phyloP scores from a whole-genome alignment of 2,888 invertebrate genomes.

The Graphium colonna region DNA sequence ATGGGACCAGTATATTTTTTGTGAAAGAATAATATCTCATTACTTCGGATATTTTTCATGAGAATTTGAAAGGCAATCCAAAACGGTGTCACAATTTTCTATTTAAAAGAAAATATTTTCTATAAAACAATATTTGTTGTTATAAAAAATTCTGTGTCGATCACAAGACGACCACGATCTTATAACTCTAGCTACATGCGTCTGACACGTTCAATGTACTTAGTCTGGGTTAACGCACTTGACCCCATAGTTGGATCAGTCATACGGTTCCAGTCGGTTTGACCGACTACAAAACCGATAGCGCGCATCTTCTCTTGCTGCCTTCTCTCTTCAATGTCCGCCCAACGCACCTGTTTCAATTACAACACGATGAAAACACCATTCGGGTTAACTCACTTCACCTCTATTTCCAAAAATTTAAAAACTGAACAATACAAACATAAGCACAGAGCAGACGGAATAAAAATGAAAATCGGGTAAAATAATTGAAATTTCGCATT shows the following conservation, averaged over 20 bases:
- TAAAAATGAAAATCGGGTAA: no score
- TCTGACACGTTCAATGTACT: constrained; percentile 88
- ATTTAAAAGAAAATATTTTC: background rate
- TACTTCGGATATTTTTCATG: no score
- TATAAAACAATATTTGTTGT: background rate
- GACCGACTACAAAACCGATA: constrained; percentile 97
- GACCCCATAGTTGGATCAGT: constrained; percentile 94
- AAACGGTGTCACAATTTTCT: no score
- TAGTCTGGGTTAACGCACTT: constrained; percentile 94
- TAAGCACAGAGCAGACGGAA: no score
- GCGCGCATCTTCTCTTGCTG: constrained; percentile 95
- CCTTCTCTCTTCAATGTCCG: constrained; percentile 96
- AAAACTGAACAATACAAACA: background rate
- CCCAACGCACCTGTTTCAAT: constrained; percentile 95
- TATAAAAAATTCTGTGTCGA: background rate
- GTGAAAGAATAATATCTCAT: no score
- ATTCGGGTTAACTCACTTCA: background rate
- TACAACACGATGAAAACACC: constrained; percentile 61
- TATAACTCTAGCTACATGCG: constrained; percentile 26
- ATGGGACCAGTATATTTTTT: no score
- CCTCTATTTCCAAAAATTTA: background rate
- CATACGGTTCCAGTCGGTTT: constrained; percentile 97
- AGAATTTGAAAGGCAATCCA: no score
- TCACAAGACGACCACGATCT: no score
- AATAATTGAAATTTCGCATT: no score